Evolutionary conservation across 2,113 vertebrate genomes (phyloP), one percentile per base, ranked within the genome.

Genomic region (Mesocricetus auratus): DNA sequence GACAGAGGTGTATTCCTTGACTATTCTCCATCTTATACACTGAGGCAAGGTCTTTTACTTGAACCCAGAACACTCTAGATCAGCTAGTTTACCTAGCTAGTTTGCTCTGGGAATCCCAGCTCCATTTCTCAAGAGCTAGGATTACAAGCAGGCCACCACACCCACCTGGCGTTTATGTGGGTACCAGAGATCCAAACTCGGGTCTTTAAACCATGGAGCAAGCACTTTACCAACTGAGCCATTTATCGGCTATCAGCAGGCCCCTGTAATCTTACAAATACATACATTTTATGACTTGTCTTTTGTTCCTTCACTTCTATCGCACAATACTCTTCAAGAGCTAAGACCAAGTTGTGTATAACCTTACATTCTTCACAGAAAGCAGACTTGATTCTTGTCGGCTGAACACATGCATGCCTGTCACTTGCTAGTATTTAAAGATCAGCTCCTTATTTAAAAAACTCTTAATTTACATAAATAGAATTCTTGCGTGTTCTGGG

Each of bases 381-480:
- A 91, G 64, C 21, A 29, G 58, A 81, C 69, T 45, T 91, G 81
- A 96, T 31, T 69, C 71, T 53, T 45, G 13, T 71, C 73, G 86
- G 39, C 64, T 94, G 36, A 86, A 90, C 82, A 93, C 60, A 88
- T 83, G 82, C 81, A 42, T 39, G 66, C 19, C n/a, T 89, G 64
- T 31, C 36, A 75, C n/a, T 87, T 56, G 12, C 53, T 88, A 77
- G 58, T 82, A 86, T 96, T 96, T 78, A 62, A 81, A 47, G 19
- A 86, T 47, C 69, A 96, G 78, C 39, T 74, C 81, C 62, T 85
- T 74, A 75, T 71, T 96, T 81, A 86, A 88, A 94, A 81, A 94
- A 94, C 6, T n/a, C 60, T 86, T 17, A 79, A 90, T 58, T 31
- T 92, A n/a, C 9, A 92, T 50, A 93, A 96, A 71, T 60, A 39